These are phyloP conservation scores for Euleptes europaea DNA, from an alignment of 2,113 vertebrate species.

Conservation along the genomic window DNA sequence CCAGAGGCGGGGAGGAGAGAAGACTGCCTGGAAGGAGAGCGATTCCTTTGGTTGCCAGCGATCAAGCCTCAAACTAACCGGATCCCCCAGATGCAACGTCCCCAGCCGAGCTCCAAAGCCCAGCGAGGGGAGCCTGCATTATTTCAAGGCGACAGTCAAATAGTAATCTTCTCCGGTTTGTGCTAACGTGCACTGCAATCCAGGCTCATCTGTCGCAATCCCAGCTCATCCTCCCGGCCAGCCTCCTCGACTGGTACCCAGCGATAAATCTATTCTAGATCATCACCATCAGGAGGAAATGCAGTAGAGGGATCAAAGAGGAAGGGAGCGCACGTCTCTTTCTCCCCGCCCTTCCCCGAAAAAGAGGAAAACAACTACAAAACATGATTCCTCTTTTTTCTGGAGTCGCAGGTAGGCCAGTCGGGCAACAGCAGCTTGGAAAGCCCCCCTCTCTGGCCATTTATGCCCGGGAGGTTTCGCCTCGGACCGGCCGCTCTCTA, in stretches of 20 bases:
- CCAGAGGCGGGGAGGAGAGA: not conserved
- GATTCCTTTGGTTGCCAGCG: not conserved
- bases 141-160: not conserved
- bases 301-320: not conserved
- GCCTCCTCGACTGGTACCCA: not conserved
- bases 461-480: no score
- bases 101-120: not conserved
- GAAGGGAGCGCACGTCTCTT: not conserved
- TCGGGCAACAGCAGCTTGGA: not conserved
- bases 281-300: not conserved
- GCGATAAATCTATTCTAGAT: not conserved
- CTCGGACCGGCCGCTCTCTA: no score
- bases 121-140: not conserved
- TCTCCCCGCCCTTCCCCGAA: not conserved
- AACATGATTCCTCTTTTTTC: no score
- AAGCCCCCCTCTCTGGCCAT: not conserved
- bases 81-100: not conserved
- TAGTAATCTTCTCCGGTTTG: not conserved
- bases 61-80: not conserved
- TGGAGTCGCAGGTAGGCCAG: not conserved
- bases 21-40: not conserved
- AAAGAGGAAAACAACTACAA: not conserved
- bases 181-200: conserved; percentile 7
- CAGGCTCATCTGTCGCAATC: not conserved
- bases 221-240: conserved; percentile 8